Conservation (phyloP, 2,888 invertebrate genomes). For the Oscheius sp. region DNA sequence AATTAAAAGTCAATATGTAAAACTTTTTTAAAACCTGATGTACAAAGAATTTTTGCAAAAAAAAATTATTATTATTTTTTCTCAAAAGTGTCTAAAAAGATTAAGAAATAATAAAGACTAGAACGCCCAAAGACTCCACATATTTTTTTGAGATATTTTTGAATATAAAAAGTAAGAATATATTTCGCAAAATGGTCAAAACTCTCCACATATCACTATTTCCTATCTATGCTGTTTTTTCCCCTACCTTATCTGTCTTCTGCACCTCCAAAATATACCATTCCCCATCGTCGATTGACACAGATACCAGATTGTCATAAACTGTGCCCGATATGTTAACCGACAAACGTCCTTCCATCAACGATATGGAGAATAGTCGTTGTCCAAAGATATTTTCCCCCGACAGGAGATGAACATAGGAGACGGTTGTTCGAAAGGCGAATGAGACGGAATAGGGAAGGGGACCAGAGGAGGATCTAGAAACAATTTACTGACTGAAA, state of each 20-base stretch:
- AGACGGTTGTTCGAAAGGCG: slow-evolving; percentile 64
- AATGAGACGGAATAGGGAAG: slow-evolving; percentile 51
- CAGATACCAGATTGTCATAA: slow-evolving; percentile 44
- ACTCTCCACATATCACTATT: background rate
- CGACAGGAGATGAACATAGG: slow-evolving; percentile 56
- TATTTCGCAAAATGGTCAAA: too few species aligned
- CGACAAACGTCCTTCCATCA: slow-evolving; percentile 50
- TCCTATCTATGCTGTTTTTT: background rate
- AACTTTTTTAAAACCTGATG: too few species aligned
- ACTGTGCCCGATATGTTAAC: slow-evolving; percentile 47
- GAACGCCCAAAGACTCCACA: too few species aligned
- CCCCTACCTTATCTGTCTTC: slow-evolving; percentile 38
- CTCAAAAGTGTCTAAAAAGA: too few species aligned
- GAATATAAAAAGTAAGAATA: too few species aligned
- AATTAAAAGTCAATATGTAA: background rate
- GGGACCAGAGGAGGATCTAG: slow-evolving; percentile 33
- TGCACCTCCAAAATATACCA: slow-evolving; percentile 57
- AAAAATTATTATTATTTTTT: too few species aligned
- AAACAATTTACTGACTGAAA: background rate
- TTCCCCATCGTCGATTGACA: slow-evolving; percentile 60
- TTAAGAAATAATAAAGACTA: too few species aligned
- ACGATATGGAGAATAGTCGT: slow-evolving; percentile 38
- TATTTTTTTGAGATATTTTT: too few species aligned
- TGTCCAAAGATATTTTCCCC: slow-evolving; percentile 64
- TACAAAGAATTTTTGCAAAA: too few species aligned